A percentile compares a stretch with the other conserved stretches of the same genome.
Conservation (phyloP, 2,888 invertebrate species). For the Phengaris arion region DNA sequence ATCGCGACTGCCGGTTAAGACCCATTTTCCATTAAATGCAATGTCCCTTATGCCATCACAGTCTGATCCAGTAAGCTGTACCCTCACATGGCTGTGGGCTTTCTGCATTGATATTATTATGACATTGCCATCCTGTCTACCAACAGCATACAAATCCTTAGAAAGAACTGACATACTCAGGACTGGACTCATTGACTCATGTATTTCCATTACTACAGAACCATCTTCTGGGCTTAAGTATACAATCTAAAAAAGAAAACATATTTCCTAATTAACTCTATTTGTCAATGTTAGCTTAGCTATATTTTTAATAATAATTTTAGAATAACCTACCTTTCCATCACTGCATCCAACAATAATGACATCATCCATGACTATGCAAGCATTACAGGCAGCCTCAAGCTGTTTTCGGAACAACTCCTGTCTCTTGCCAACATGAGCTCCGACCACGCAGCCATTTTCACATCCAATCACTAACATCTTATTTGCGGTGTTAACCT, state of each 20-base stretch:
- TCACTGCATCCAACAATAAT: slow-evolving; percentile 80
- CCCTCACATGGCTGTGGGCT: slow-evolving; percentile 50
- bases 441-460: slow-evolving; percentile 76
- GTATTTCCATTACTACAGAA: slow-evolving; percentile 56
- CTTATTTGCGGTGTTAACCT: slow-evolving; percentile 82
- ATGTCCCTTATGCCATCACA: slow-evolving; percentile 84
- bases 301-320: background rate
- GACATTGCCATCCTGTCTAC: slow-evolving; percentile 83
- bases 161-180: slow-evolving; percentile 70
- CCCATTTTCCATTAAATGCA: slow-evolving; percentile 77
- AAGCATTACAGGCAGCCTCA: slow-evolving; percentile 78
- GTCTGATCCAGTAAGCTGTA: slow-evolving; percentile 84
- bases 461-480: slow-evolving; percentile 81
- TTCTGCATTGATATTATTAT: slow-evolving; percentile 71
- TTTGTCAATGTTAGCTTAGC: background rate
- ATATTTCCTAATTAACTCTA: background rate
- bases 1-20: slow-evolving; percentile 83
- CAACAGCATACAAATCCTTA: slow-evolving; percentile 75
- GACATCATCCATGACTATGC: slow-evolving; percentile 69
- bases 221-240: slow-evolving; percentile 58
- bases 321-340: slow-evolving; percentile 65
- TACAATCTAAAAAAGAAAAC: slow-evolving; percentile 54
- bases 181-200: slow-evolving; percentile 80
- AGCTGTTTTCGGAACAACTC: slow-evolving; percentile 60
- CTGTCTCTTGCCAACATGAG: slow-evolving; percentile 77